A percentile compares a stretch with the other conserved stretches of the same genome.
Evolutionary conservation across 2,797 vertebrate genomes (phyloP).

Genomic region (Leucoraja ocellata): DNA sequence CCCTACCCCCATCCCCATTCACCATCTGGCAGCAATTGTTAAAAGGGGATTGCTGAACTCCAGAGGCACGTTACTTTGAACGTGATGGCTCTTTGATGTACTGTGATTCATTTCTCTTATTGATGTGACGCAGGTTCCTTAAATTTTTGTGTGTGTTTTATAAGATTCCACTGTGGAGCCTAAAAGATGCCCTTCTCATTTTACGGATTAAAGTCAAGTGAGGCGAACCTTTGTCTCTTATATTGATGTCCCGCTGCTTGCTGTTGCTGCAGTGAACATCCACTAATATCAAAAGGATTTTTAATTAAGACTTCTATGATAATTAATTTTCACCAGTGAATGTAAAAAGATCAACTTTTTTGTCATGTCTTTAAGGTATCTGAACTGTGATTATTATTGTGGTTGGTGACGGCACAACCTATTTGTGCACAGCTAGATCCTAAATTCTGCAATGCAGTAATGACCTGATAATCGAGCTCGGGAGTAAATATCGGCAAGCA

Average conservation of each 20-base stretch:
- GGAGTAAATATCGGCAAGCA: background rate
- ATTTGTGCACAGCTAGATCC: no score
- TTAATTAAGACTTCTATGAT: background rate
- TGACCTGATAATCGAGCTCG: background rate
- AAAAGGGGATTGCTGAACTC: background rate
- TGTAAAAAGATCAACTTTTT: background rate
- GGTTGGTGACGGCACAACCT: no score
- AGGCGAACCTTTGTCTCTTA: conserved; percentile 2
- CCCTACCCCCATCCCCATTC: background rate
- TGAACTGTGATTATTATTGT: no score
- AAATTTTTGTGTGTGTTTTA: background rate
- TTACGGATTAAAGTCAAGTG: background rate
- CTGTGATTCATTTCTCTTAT: background rate
- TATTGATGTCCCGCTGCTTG: background rate
- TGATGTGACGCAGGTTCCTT: background rate
- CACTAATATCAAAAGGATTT: background rate
- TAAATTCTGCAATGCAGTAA: background rate
- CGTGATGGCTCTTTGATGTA: background rate
- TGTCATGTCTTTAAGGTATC: no score
- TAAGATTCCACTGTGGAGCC: background rate
- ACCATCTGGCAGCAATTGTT: background rate
- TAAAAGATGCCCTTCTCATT: background rate
- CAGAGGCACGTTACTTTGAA: background rate
- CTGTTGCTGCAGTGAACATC: background rate
- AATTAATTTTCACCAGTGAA: background rate